phyloP scores from a whole-genome alignment of 1,140 invertebrate species.

The Aporrectodea caliginosa region DNA sequence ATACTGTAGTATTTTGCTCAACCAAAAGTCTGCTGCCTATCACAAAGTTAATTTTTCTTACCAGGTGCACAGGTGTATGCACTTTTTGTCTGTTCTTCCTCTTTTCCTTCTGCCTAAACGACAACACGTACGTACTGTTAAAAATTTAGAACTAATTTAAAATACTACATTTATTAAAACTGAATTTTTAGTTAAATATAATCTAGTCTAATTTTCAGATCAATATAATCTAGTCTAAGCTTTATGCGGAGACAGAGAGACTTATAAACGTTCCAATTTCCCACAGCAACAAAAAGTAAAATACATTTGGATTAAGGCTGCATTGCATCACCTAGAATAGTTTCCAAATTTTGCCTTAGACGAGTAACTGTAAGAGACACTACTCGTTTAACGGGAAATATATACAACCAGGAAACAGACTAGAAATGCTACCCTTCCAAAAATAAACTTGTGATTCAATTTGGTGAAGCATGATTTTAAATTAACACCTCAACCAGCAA shows the following conservation, averaged over 20 bases:
- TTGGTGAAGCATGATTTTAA: background rate
- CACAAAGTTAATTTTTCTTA: background rate
- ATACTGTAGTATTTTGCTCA: background rate
- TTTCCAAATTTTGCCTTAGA: background rate
- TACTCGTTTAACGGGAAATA: background rate
- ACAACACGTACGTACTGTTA: background rate
- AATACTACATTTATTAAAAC: background rate
- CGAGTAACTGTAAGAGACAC: no score
- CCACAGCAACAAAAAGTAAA: background rate
- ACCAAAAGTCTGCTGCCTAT: background rate
- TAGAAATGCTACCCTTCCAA: background rate
- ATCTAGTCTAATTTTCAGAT: background rate
- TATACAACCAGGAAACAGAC: background rate
- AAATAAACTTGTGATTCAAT: no score
- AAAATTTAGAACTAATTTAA: background rate
- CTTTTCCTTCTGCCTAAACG: background rate
- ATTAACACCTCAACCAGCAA: background rate
- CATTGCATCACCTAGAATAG: background rate
- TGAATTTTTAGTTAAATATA: background rate
- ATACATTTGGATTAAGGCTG: background rate
- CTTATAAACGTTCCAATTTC: background rate
- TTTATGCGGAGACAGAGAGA: background rate
- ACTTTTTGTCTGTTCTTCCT: background rate
- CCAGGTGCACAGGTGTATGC: background rate
- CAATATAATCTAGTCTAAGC: background rate